Conservation (phyloP, 2,888 invertebrate species). For the Alviniconcha strummeri region DNA sequence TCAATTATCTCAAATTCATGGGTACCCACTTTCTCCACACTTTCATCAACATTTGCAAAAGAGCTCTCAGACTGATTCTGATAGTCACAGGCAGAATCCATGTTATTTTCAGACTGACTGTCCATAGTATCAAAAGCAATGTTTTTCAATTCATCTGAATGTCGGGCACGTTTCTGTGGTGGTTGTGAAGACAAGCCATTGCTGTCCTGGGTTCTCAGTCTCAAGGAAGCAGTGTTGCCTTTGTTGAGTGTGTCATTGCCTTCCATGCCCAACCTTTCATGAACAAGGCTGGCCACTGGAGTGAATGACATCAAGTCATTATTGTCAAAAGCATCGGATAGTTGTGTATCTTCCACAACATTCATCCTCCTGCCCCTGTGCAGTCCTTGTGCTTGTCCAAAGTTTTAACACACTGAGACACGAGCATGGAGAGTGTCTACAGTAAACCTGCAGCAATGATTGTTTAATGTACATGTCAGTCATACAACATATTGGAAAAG, state of each 20-base stretch:
- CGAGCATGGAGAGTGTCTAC: no score
- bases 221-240: neutral
- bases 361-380: neutral
- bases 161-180: slow-evolving; percentile 1
- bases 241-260: neutral
- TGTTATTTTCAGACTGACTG: no score
- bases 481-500: neutral
- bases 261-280: slow-evolving; percentile 9
- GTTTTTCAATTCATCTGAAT: neutral
- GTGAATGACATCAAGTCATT: neutral
- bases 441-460: no score
- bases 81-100: no score
- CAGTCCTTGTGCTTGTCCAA: no score
- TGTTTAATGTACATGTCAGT: no score
- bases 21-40: slow-evolving; percentile 13
- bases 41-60: neutral
- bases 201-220: no score
- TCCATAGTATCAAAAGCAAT: no score
- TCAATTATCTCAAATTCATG: slow-evolving; percentile 58
- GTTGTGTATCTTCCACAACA: neutral
- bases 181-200: neutral
- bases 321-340: neutral
- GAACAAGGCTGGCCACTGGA: slow-evolving; percentile 4
- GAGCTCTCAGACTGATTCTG: no score
- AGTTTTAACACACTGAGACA: no score